These are phyloP conservation scores for Dromaius novaehollandiae DNA, from an alignment of 2,113 vertebrate species.

Conservation along the genomic window DNA sequence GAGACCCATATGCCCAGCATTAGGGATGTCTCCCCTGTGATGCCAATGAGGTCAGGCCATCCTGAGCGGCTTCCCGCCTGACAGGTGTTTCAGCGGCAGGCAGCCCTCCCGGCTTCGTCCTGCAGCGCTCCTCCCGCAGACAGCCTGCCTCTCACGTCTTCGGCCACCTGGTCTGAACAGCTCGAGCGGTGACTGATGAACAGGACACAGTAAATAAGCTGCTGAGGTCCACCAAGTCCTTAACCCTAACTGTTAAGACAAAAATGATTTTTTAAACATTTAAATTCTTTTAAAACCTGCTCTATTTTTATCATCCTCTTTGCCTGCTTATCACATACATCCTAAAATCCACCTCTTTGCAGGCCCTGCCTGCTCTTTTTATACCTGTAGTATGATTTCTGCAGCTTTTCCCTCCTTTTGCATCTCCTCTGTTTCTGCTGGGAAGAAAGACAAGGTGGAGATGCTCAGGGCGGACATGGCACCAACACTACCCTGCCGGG, in stretches of 20 bases:
- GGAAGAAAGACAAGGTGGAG: not conserved
- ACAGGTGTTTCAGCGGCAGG: not conserved
- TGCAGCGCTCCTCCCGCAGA: accelerated
- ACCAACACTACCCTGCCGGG: not conserved
- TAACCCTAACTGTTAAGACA: not conserved
- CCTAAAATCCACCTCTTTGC: not conserved
- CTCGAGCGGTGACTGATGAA: not conserved
- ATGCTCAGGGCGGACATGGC: not conserved
- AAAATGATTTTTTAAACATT: not conserved
- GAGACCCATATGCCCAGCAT: not conserved
- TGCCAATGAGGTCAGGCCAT: not conserved
- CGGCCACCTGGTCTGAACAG: not conserved
- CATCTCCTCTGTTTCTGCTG: not conserved
- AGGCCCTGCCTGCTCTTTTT: not conserved
- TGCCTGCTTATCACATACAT: not conserved
- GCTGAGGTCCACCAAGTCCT: not conserved
- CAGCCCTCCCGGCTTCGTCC: not conserved
- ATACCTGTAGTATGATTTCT: not conserved
- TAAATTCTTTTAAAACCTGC: not conserved
- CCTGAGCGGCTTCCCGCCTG: not conserved
- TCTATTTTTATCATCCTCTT: not conserved
- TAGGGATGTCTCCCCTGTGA: accelerated
- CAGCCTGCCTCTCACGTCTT: not conserved
- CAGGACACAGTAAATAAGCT: not conserved
- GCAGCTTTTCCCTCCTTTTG: not conserved